Percentiles rank a stretch among this genome's conserved stretches.
Conservation (phyloP, 2,888 invertebrate species). For the Thymelicus acteon region DNA sequence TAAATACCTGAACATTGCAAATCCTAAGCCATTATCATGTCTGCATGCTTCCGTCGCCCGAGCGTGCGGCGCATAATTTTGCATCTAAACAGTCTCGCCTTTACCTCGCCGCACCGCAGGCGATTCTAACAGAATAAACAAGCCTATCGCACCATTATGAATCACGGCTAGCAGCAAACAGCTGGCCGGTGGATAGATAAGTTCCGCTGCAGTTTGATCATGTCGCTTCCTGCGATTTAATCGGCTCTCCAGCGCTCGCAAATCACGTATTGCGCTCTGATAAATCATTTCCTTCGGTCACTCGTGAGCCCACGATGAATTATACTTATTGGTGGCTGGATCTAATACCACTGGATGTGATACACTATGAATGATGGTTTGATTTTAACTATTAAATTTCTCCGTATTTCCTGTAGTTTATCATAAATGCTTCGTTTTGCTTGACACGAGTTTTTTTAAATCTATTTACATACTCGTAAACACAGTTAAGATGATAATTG, state of each 20-base stretch:
- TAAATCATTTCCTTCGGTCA: conserved; percentile 75
- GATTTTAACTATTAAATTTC: conserved; percentile 21
- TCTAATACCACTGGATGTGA: conserved; percentile 34
- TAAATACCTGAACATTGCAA: conserved; percentile 18
- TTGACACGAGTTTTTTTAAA: background rate
- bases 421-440: conserved; percentile 2
- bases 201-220: conserved; percentile 73
- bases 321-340: conserved; percentile 48
- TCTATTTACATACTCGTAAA: no score
- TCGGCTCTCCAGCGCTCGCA: conserved; percentile 65
- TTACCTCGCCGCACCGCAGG: conserved; percentile 49
- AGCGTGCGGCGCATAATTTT: conserved; percentile 46
- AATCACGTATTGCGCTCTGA: conserved; percentile 72
- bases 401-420: conserved; percentile 20
- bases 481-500: no score
- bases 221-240: conserved; percentile 81
- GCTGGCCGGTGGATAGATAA: conserved; percentile 73
- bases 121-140: conserved; percentile 62
- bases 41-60: conserved; percentile 38
- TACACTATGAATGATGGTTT: conserved; percentile 22
- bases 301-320: conserved; percentile 51
- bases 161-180: conserved; percentile 70
- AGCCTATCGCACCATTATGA: conserved; percentile 64
- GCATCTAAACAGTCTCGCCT: conserved; percentile 39
- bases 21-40: conserved; percentile 32